These are phyloP conservation scores for Hypsibius dujardini DNA, from an alignment of 1,140 invertebrate species.

Conservation along the genomic window DNA sequence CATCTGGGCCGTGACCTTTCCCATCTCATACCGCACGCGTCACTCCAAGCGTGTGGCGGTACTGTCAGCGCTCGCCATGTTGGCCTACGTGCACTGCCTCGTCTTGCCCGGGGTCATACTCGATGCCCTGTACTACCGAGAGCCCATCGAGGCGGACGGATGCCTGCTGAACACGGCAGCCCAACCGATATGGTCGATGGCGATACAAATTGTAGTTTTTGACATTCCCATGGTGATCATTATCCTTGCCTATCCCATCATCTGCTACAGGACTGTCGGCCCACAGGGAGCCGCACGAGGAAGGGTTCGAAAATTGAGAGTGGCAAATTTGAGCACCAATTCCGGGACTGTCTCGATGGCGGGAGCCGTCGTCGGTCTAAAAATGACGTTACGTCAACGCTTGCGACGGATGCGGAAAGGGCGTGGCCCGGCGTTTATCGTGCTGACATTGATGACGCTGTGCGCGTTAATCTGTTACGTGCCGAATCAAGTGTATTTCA, in stretches of 20 bases:
- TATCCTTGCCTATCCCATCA: background rate
- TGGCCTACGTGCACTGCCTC: background rate
- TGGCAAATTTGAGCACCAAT: too few relatives aligned
- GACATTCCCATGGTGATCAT: background rate
- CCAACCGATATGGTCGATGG: background rate
- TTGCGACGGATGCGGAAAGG: background rate
- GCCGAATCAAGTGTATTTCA: background rate
- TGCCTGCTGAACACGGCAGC: background rate
- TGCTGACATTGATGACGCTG: background rate
- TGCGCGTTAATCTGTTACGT: background rate
- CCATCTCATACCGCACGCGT: background rate
- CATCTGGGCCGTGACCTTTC: background rate
- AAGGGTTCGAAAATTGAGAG: background rate
- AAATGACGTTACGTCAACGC: slow-evolving; percentile 3
- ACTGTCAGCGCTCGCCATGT: background rate
- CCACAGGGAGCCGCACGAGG: background rate
- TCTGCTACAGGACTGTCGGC: background rate
- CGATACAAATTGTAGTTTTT: background rate
- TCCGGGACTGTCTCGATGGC: too few relatives aligned
- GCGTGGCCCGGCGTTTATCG: background rate
- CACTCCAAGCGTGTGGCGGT: background rate
- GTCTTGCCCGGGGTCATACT: background rate
- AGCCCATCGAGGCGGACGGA: background rate
- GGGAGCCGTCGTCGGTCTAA: background rate
- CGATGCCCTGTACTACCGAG: background rate